Conservation (phyloP, 2,113 vertebrate species). For the Naja naja region DNA sequence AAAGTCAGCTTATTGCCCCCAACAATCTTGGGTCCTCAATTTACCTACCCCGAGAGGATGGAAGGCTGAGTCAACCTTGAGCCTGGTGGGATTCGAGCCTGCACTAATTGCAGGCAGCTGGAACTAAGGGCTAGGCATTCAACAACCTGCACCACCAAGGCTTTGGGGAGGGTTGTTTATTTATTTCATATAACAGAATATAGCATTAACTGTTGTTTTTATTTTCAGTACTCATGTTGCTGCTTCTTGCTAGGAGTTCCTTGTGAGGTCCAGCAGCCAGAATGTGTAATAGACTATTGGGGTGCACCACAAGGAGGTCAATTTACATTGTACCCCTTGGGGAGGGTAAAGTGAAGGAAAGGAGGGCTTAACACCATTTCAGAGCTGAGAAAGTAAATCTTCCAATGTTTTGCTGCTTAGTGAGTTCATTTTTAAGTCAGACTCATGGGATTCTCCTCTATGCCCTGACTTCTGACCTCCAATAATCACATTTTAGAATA, state of each 20-base stretch:
- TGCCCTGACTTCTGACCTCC: neutral
- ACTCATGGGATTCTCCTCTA: neutral
- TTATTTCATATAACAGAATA: too few relatives aligned
- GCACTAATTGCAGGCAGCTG: too few relatives aligned
- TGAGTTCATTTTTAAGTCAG: conserved; percentile 1
- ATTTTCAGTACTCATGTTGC: neutral
- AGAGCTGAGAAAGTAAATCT: neutral
- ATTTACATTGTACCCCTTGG: neutral
- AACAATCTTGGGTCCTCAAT: too few relatives aligned
- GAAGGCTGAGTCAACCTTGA: too few relatives aligned
- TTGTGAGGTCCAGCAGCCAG: neutral
- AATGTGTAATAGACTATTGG: neutral
- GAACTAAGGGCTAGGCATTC: too few relatives aligned
- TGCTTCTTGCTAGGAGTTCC: neutral
- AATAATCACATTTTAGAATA: neutral
- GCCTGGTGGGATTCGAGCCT: too few relatives aligned
- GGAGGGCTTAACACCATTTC: neutral
- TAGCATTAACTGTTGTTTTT: neutral
- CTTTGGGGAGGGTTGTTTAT: neutral
- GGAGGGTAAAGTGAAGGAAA: neutral
- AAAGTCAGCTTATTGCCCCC: too few relatives aligned
- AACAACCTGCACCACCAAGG: too few relatives aligned
- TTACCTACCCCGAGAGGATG: too few relatives aligned
- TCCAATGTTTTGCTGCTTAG: neutral
- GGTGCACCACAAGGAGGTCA: neutral